Base-by-base conservation (phyloP, 2,113 vertebrate genomes). In the Entosphenus tridentatus region DNA sequence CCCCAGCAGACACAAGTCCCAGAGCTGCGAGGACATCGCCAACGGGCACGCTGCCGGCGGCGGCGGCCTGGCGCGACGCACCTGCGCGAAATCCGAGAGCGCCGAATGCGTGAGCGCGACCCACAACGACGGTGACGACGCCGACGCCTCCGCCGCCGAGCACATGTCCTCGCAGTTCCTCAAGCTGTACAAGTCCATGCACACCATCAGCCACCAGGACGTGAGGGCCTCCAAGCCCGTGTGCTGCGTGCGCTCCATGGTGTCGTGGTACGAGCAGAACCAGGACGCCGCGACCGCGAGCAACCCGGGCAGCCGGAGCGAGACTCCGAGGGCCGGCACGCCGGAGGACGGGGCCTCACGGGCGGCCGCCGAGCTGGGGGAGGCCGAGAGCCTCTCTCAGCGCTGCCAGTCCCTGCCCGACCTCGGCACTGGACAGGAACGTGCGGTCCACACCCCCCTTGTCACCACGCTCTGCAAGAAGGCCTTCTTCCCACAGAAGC, bases 391-490 rank as follows among this genome's bases (percentile, higher is more conserved):
- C 21, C 21, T 65, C 13, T 14, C 13, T n/a, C 62, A 65, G 21
- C 62, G 62, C 21, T 65, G 62, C 21, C 62, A 21, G n/a, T 65
- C 62, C 9, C 62, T 65, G n/a, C 62, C 62, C n/a, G 21, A 65
- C 21, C 62, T 65, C n/a, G 62, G 21, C n/a, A 21, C 21, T 65
- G 21, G 21, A 65, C n/a, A 65, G 21, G 21, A 16, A 16, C n/a
- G 21, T 65, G n/a, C 62, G n/a, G 62, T 3, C 9, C n/a, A 21
- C 8, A 65, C n/a, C 21, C 21, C 62, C 62, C 21, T 65, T 9
- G 62, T 65, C n/a, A 65, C 62, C 62, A 65, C 62, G 21, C 62
- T 65, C 62, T 65, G 62, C 62, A n/a, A 65, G n/a, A n/a, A 65
- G n/a, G 62, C 62, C 10, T n/a, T 65, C n/a, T 21, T 65, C n/a